phyloP scores from a whole-genome alignment of 2,113 vertebrate genomes.

The Paracanthobrama guichenoti region DNA sequence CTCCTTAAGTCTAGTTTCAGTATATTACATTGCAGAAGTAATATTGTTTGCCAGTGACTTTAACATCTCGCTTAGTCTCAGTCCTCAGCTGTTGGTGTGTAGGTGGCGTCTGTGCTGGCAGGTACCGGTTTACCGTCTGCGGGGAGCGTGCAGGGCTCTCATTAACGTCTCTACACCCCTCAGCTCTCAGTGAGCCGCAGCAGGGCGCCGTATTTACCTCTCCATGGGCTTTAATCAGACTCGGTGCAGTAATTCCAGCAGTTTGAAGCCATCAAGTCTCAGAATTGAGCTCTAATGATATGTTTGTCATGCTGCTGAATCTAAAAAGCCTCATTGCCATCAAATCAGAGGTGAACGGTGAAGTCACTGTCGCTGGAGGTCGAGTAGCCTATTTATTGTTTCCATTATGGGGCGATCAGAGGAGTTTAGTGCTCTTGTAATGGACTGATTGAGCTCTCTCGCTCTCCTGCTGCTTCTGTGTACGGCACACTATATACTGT shows the following conservation, averaged over 20 bases:
- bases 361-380: background rate
- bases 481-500: background rate
- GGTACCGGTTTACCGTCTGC: background rate
- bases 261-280: background rate
- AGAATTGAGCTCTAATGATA: conserved; percentile 21
- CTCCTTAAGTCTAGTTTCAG: background rate
- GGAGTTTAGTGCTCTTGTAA: conserved; percentile 3
- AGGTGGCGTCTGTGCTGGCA: background rate
- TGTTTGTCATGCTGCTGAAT: background rate
- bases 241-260: background rate
- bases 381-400: background rate
- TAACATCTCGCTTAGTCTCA: background rate
- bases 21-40: background rate
- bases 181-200: conserved; percentile 3
- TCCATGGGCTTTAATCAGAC: conserved; percentile 27
- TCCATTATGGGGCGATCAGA: background rate
- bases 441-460: conserved; percentile 29
- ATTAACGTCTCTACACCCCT: conserved; percentile 22
- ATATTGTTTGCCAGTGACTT: background rate
- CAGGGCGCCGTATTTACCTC: background rate
- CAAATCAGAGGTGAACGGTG: background rate
- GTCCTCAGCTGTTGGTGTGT: background rate
- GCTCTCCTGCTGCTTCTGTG: background rate
- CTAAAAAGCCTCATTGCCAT: conserved; percentile 18
- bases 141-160: background rate